Evolutionary conservation across 2,888 invertebrate genomes (phyloP), one percentile per base, ranked within the genome.

Genomic region (Pycnomerus fuliginosus): DNA sequence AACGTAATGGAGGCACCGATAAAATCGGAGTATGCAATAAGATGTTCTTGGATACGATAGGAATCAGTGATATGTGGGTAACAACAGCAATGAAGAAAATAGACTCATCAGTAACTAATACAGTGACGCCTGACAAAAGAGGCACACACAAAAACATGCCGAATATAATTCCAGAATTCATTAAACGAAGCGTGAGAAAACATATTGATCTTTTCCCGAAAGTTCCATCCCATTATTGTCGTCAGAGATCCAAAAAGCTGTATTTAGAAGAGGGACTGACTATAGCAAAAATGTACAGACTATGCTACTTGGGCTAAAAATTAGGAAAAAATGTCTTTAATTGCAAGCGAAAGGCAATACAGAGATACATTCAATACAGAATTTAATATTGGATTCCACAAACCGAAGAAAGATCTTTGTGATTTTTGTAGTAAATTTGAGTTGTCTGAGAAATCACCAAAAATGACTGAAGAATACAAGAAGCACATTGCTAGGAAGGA

Each of bases 401-500:
- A 15, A 4, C 40, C 40, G 3, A 45, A 45, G 34, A 45, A 45
- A 23, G 46, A 46, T 22, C 32, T 14, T 15, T 40, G 43, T 23
- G 34, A 24, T 12, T 14, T 27, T 2, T 44, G 32, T 33, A 23
- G 16, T 5, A 30, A n/a, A 11, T 32, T 22, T 12, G 16, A 30
- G 3, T 11, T 16, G 11, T 23, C 39, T 3, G 37, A 40, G 15
- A 33, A 40, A 17, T 1, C 14, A 8, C 10, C 32, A 39, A 24
- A 22, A 33, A 7, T 25, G 4, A 8, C 30, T 15, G 22, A 41
- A 22, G 14, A 12, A 10, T 14, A 44, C 13, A 14, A 28, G 2
- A 33, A 30, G 4, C 29, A 23, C n/a, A 22, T 24, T 16, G 10
- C 30, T 13, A 23, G 30, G 5, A 44, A 28, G 27, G 38, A 44